Base-by-base conservation (phyloP, 2,888 invertebrate genomes). In the Diplazon laetatorius region DNA sequence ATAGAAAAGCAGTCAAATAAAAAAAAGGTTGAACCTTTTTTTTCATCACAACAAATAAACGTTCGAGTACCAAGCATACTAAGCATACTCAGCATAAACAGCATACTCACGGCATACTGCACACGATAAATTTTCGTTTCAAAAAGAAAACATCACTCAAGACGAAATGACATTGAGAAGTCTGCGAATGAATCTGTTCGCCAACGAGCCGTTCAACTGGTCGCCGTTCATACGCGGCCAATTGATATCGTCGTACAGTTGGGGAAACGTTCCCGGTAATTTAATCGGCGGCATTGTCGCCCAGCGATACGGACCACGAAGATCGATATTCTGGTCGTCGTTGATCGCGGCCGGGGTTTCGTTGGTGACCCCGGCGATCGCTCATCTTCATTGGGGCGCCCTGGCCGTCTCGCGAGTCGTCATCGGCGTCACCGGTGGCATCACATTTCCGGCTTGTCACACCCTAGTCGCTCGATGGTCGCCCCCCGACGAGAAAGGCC, bases 401-500 rank as follows among this genome's bases (percentile, higher is more conserved):
- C 69, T 90, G 1, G 10, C 85, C 0, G 0, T 82, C 0, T 69
- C 84, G 0, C 83, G 89, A n/a, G 76, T 89, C 2, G 55, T 90
- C 1, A 76, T 90, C 14, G 89, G 89, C 0, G 0, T 90, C 1
- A 83, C 88, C 9, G 89, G 89, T 92, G 95, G 95, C 9, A 92
- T 94, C 20, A 89, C 93, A 22, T 95, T 94, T 88, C 95, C 95
- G 1, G 92, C 94, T 3, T 91, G 94, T 9, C 95, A 95, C 82
- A 93, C 92, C 2, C 86, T 95, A 74, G 93, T 95, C 3, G 95
- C 95, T 0, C 92, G 93, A 84, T 95, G 95, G 95, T 93, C 95
- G 0, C 95, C 95, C 0, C 95, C 95, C 0, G 92, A 93, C n/a
- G 95, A 95, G 87, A 95, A 94, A 87, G 94, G 95, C 8, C 94